Evolutionary conservation across 2,113 vertebrate genomes (phyloP), one percentile per base, ranked within the genome.

Genomic region (Erpornis zantholeuca): DNA sequence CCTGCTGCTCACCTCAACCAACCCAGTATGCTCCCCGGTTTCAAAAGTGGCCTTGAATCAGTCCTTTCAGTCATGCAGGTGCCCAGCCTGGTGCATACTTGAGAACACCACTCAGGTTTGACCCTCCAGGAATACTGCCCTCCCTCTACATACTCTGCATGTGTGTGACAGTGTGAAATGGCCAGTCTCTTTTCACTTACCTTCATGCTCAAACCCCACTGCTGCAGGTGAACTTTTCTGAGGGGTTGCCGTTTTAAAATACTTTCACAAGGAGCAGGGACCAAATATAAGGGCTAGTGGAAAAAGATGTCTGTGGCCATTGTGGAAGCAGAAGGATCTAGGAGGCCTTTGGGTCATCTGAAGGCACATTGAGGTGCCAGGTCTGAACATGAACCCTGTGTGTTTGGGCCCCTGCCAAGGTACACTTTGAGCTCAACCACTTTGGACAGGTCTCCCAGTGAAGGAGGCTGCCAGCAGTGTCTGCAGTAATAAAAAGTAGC

Each of bases 41-140:
- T n/a, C 63, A 38, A 56, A 56, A 83, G 42, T 0, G 9, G 36
- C 60, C 33, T 6, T 36, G 18, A 29, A 73, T 77, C 10, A 9
- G n/a, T 35, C 15, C 56, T 7, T 1, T 8, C 19, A 49, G 64
- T 42, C 23, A 7, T 0, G 0, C 16, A 17, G 31, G 14, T 50
- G 15, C 40, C 42, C 72, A 83, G 0, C 15, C 70, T 8, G 3
- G 17, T 28, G 23, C 71, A 71, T 75, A 35, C 42, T 25, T 13
- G 12, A 78, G 54, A 12, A 28, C 22, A n/a, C 13, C n/a, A 45
- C 52, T 21, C 9, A 4, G 19, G 14, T 38, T 11, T 28, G 72
- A 35, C 21, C 35, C 73, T 63, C 29, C 1, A 2, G 21, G 50
- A 89, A 20, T 15, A 42, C 16, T 3, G 15, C 36, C 18, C 29